These are phyloP conservation scores for Volucella inanis DNA, from an alignment of 2,888 invertebrate genomes.

Conservation along the genomic window DNA sequence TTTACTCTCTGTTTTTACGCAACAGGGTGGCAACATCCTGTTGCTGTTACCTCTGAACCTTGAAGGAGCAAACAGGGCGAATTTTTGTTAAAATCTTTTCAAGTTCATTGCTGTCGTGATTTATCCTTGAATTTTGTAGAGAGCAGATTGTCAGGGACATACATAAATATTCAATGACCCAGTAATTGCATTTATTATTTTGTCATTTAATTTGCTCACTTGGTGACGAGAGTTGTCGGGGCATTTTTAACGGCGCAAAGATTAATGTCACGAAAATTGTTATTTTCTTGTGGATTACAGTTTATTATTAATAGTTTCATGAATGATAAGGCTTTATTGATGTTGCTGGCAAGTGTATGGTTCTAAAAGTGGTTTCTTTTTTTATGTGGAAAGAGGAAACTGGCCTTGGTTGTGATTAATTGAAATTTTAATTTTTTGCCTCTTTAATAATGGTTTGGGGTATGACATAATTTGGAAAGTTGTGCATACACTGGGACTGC, in stretches of 20 bases:
- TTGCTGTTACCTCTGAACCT: constrained; percentile 6
- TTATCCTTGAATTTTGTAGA: constrained; percentile 27
- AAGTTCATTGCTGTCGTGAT: constrained; percentile 40
- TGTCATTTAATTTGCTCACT: constrained; percentile 19
- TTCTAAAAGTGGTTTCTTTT: too few species aligned
- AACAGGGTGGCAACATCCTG: constrained; percentile 43
- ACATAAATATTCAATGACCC: constrained; percentile 23
- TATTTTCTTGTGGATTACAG: constrained; percentile 9
- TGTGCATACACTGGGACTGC: neutral
- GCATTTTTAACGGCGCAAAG: constrained; percentile 21
- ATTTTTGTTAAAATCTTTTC: constrained; percentile 8
- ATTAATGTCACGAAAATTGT: constrained; percentile 19
- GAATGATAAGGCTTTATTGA: neutral
- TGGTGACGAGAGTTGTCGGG: neutral
- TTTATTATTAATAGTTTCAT: constrained; percentile 1
- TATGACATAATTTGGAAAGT: constrained; percentile 2
- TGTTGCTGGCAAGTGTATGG: too few species aligned
- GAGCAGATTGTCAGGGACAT: constrained; percentile 18
- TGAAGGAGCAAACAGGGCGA: neutral
- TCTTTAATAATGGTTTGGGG: neutral
- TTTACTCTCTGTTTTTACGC: neutral
- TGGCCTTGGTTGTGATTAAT: neutral
- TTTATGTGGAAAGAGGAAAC: neutral
- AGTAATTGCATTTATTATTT: constrained; percentile 33
- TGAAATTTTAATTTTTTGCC: constrained; percentile 10